phyloP scores from a whole-genome alignment of 2,113 vertebrate genomes.

The Heterotilapia buettikoferi region DNA sequence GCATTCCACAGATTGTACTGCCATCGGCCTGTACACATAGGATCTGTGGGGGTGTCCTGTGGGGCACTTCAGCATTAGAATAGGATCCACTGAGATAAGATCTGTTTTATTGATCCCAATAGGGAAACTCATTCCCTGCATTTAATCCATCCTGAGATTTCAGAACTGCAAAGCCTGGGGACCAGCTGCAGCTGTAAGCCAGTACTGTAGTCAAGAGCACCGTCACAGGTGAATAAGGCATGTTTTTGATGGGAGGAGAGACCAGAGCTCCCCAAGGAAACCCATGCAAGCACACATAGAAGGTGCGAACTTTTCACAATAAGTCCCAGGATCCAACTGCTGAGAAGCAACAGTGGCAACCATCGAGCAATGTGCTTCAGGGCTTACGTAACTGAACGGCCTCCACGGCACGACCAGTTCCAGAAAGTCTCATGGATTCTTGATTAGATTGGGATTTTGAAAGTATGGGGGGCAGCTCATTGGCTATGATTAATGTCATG shows the following conservation, averaged over 20 bases:
- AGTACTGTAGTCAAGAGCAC: background rate
- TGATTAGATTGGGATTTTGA: background rate
- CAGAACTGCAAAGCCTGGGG: background rate
- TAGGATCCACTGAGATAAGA: background rate
- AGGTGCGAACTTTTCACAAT: background rate
- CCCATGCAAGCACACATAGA: background rate
- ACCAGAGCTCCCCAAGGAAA: background rate
- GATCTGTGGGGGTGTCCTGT: background rate
- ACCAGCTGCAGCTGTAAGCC: background rate
- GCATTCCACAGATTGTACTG: rapidly evolving
- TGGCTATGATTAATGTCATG: background rate
- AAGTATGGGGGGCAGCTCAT: background rate
- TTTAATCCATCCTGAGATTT: background rate
- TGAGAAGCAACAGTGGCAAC: background rate
- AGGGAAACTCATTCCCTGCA: background rate
- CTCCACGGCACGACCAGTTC: background rate
- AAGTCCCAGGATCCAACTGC: background rate
- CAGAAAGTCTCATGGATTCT: background rate
- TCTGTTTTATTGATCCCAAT: background rate
- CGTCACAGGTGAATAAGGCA: background rate
- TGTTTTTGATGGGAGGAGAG: background rate
- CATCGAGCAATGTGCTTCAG: background rate
- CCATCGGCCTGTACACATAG: rapidly evolving
- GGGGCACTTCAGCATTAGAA: background rate
- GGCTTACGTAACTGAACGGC: background rate